phyloP scores from a whole-genome alignment of 2,113 vertebrate genomes.

The Ptychochromis oligacanthus region DNA sequence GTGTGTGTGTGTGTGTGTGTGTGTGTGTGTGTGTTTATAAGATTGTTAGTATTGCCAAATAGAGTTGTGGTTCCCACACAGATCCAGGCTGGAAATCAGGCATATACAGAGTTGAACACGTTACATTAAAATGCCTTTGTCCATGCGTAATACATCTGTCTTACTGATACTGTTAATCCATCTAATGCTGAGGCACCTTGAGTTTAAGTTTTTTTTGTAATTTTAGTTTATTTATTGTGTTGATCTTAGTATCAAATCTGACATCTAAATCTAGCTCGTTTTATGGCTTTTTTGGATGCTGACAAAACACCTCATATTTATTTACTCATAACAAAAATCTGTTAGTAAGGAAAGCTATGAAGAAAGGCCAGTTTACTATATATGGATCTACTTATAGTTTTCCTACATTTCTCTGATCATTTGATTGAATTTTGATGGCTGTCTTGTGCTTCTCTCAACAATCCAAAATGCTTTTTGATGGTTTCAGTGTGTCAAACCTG shows the following conservation, averaged over 20 bases:
- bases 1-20: constrained; percentile 33
- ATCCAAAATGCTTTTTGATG: constrained; percentile 18
- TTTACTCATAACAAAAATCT: constrained; percentile 42
- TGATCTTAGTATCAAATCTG: constrained; percentile 49
- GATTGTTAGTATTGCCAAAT: constrained; percentile 49
- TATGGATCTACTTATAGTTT: constrained; percentile 12
- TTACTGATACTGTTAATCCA: constrained; percentile 13
- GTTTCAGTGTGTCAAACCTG: constrained; percentile 26
- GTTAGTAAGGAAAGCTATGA: constrained; percentile 33
- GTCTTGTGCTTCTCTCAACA: constrained; percentile 63
- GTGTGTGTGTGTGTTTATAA: constrained; percentile 14
- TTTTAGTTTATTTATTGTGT: constrained; percentile 13
- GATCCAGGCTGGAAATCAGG: constrained; percentile 29
- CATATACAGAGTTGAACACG: constrained; percentile 2
- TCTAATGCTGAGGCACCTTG: constrained; percentile 23
- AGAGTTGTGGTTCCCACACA: constrained; percentile 24
- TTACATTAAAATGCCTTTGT: constrained; percentile 6
- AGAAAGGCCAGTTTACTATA: constrained; percentile 50
- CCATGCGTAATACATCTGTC: background rate
- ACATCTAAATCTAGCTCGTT: constrained; percentile 39
- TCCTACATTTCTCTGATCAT: constrained; percentile 17
- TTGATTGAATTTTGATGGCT: constrained; percentile 22
- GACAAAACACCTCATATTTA: constrained; percentile 10
- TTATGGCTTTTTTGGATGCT: constrained; percentile 64
- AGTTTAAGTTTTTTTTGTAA: constrained; percentile 7